phyloP scores from a whole-genome alignment of 2,797 vertebrate genomes.

The Acropternis orthonyx region DNA sequence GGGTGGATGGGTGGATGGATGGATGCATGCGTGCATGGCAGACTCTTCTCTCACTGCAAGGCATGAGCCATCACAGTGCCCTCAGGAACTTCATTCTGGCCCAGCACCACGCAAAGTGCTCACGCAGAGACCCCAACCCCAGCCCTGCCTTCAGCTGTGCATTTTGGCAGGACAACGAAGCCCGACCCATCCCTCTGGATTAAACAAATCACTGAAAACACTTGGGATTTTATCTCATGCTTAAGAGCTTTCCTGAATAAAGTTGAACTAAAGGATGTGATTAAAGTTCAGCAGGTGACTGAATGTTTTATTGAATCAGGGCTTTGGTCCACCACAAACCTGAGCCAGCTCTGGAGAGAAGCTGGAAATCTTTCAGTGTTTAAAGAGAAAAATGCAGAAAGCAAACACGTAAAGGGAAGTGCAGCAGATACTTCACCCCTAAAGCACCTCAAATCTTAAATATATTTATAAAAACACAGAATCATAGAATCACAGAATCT shows the following conservation, averaged over 20 bases:
- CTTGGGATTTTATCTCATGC: not conserved
- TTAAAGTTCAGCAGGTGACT: not conserved
- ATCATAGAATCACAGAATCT: not conserved
- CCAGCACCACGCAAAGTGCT: rapidly evolving
- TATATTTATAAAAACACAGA: not conserved
- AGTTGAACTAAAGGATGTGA: not conserved
- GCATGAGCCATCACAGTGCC: not conserved
- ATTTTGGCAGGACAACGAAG: not conserved
- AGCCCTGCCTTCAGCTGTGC: not conserved
- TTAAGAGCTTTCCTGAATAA: not conserved
- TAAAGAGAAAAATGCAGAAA: not conserved
- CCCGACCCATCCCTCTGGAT: not conserved
- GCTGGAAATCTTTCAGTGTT: not conserved
- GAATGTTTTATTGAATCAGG: not conserved
- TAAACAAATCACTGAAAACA: not conserved
- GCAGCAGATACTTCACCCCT: not conserved
- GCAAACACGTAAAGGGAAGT: not conserved
- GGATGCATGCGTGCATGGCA: not conserved
- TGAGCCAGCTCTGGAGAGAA: not conserved
- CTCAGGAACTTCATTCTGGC: not conserved
- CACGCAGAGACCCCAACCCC: not conserved
- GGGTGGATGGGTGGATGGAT: not conserved
- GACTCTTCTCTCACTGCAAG: not conserved
- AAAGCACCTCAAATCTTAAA: not conserved
- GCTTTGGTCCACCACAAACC: not conserved